Evolutionary conservation across 2,797 vertebrate genomes (phyloP), one percentile per base, ranked within the genome.

Genomic region (Oryzias sinensis): DNA sequence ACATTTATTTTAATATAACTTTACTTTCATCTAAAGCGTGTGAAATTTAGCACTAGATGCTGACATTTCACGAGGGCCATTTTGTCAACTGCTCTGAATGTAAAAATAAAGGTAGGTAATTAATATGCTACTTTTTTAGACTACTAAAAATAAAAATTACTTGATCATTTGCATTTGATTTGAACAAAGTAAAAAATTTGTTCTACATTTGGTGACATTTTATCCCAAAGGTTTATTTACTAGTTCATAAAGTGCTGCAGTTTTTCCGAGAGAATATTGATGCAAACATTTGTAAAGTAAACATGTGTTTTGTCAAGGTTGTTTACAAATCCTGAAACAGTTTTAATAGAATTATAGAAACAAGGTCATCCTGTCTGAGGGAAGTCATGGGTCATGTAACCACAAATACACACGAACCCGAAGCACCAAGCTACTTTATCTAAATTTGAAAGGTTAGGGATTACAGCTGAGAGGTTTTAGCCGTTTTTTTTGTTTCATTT

Each of bases 361-460:
- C 59, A 59, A 72, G 85, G 87, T 85, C 82, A 83, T 44, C 67
- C 65, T 75, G 82, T 85, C 74, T 81, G 74, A 79, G 64, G 25
- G 65, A 74, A 77, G 73, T 76, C 72, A 68, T 72, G 56, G 68
- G 73, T 76, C 76, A 77, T 70, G 54, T 69, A 68, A 11, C n/a
- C 6, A 46, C 18, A 45, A 17, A 45, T 18, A 45, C 68, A 54
- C 49, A 62, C 41, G 57, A 18, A 67, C 69, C 71, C 72, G 76
- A 52, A 57, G 82, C 81, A 74, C 72, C 56, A 60, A 81, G 69
- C 74, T 49, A 77, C 79, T 90, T 88, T 81, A 74, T 77, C 62
- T 80, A 82, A 78, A 88, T 89, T 87, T 85, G 70, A 73, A 70
- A 60, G 74, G 68, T 80, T 71, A 66, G 48, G 77, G 88, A 88